Conservation (phyloP, 2,797 vertebrate species). For the Clarias platycephalus region DNA sequence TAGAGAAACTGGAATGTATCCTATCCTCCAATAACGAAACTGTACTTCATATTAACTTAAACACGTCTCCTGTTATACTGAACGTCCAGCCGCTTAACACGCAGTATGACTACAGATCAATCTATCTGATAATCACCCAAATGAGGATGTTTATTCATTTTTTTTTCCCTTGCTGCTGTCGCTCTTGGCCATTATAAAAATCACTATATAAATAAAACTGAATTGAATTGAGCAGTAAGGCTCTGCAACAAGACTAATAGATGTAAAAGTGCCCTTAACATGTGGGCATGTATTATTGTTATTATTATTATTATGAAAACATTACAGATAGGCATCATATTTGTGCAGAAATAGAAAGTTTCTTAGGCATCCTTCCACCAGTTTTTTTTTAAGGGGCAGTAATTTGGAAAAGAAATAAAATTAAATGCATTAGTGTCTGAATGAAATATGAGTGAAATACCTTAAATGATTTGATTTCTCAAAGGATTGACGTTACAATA, state of each 20-base stretch:
- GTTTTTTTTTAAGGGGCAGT: background rate
- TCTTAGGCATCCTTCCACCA: background rate
- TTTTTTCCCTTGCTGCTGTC: too few species aligned
- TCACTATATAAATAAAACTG: too few species aligned
- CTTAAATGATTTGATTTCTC: background rate
- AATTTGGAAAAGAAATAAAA: background rate
- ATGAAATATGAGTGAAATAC: conserved; percentile 3
- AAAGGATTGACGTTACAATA: background rate
- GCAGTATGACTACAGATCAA: too few species aligned
- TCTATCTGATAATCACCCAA: too few species aligned
- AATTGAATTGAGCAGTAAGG: background rate
- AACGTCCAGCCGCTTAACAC: too few species aligned
- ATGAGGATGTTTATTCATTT: too few species aligned
- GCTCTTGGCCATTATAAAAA: too few species aligned
- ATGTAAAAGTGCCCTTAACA: background rate
- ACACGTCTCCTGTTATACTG: too few species aligned
- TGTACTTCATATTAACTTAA: too few species aligned
- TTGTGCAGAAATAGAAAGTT: background rate
- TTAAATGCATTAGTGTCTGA: conserved; percentile 2
- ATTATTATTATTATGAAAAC: background rate
- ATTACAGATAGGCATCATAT: background rate
- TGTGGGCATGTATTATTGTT: too few species aligned
- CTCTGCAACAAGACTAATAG: background rate
- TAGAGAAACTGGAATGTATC: too few species aligned
- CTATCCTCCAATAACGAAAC: too few species aligned